Base-by-base conservation (phyloP, 64 coral and sea anemone species). In the Astreopora myriophthalma region DNA sequence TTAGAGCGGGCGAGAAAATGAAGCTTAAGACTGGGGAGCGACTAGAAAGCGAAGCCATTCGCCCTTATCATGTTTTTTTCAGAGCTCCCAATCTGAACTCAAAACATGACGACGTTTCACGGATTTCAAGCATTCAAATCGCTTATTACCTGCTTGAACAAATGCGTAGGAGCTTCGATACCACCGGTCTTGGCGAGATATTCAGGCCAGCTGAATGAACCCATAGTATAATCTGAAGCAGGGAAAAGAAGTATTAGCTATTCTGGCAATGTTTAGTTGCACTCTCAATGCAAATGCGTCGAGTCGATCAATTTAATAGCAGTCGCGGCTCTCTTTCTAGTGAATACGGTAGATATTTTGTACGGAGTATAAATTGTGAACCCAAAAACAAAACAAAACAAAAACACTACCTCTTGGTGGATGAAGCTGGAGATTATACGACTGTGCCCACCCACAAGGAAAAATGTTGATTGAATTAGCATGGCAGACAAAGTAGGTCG, bases 401-500 rank as follows among this genome's bases (percentile, higher is more conserved):
- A 19, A 84, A n/a, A n/a, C 66, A 48, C 16, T 90, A 99, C 97
- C 97, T 99, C 94, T 99, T 48, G 97, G 97, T 10, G 97, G 97
- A 28, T 94, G 89, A 28, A 99, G 24, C 26, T 92, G 88, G 23
- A 99, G 91, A 5, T 86, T 90, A 72, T 99, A 88, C 4, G 82
- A 58, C 64, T 96, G 90, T 36, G 93, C 89, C 97, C 97, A 99
- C 30, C 97, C 97, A 87, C 94, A 95, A 10, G 97, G 97, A 75
- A 96, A 99, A 63, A 99, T 93, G 39, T 90, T 99, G 32, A 87
- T 86, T 60, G 93, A 92, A 73, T 99, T 99, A 40, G 97, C 97
- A 52, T 99, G 97, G 80, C 94, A 99, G 30, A 95, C 94, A 38
- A 99, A 99, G 80, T 99, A 99, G 22, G 97, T 95, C 9, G 97